Conservation (phyloP, 1,140 invertebrate genomes). For the Meloidogyne hapla region DNA sequence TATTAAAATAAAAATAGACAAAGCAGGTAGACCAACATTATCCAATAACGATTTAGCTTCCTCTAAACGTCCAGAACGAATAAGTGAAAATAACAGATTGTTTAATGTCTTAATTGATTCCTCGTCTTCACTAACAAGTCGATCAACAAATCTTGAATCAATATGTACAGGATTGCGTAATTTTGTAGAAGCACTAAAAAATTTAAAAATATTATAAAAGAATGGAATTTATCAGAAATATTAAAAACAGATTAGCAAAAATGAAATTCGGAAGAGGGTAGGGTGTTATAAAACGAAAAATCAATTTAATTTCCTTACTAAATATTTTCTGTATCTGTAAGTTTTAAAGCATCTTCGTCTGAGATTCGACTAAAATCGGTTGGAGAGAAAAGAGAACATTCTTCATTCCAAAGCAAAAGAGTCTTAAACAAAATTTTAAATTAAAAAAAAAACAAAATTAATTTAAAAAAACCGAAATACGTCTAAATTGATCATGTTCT, state of each 20-base stretch:
- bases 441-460: conserved; percentile 16
- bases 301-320: conserved; percentile 17
- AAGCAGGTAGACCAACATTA: conserved; percentile 22
- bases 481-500: conserved; percentile 32
- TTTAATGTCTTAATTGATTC: conserved; percentile 25
- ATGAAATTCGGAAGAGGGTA: no score
- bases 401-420: conserved; percentile 43
- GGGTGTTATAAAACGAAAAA: no score
- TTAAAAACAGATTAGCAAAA: no score
- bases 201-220: neutral
- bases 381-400: conserved; percentile 19
- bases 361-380: conserved; percentile 25
- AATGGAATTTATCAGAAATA: neutral
- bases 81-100: conserved; percentile 26
- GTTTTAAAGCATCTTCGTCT: conserved; percentile 12
- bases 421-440: conserved; percentile 18
- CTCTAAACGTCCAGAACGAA: conserved; percentile 34
- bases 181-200: conserved; percentile 26
- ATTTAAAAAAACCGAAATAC: conserved; percentile 25
- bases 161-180: conserved; percentile 20
- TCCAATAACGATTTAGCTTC: conserved; percentile 32
- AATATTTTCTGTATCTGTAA: conserved; percentile 14
- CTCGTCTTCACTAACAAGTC: conserved; percentile 22
- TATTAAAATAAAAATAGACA: conserved; percentile 30
- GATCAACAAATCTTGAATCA: conserved; percentile 30